phyloP scores from a whole-genome alignment of 2,797 vertebrate genomes.

The Sebastes elongatus region DNA sequence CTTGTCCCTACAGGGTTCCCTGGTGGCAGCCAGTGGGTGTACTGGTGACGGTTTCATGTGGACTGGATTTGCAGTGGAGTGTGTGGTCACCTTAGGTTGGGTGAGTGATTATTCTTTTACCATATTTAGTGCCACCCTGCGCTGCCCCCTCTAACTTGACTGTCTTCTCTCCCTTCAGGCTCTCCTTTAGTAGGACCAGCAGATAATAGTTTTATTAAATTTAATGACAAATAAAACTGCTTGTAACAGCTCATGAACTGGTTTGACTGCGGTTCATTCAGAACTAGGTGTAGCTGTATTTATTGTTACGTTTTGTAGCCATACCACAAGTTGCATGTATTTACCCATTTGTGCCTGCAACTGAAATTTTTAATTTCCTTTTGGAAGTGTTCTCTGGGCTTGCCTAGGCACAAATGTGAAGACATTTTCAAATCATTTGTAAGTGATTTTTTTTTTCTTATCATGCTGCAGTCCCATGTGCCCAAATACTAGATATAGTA shows the following conservation, averaged over 20 bases:
- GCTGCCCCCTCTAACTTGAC: background rate
- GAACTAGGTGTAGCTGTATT: no score
- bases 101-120: background rate
- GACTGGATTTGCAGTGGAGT: background rate
- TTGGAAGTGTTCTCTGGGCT: no score
- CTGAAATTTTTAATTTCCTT: no score
- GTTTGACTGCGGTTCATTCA: no score
- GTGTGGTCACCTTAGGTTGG: background rate
- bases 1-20: background rate
- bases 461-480: no score
- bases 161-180: background rate
- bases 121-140: background rate
- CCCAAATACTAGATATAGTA: no score
- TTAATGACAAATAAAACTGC: background rate
- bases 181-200: background rate
- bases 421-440: no score
- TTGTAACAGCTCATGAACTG: background rate
- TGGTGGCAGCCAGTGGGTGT: background rate
- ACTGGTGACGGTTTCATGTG: background rate
- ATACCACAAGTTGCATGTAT: background rate
- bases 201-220: background rate
- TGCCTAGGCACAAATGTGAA: accelerated
- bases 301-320: background rate
- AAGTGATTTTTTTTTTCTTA: no score
- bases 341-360: background rate